Evolutionary conservation across 2,888 invertebrate genomes (phyloP).

Genomic region (Steromphala cineraria): DNA sequence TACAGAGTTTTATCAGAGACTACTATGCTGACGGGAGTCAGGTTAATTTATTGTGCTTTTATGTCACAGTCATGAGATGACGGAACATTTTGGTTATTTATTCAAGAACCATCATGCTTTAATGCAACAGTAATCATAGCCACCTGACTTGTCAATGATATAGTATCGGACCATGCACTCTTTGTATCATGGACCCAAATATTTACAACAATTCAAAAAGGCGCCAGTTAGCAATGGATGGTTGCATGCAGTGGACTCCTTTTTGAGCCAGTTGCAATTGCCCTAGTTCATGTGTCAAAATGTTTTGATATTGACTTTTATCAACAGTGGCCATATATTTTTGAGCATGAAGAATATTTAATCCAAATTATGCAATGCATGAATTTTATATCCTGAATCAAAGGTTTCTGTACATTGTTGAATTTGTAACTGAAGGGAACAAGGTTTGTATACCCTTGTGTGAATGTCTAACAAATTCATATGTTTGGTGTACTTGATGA

Average conservation of each 20-base stretch:
- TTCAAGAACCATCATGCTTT: slow-evolving; percentile 12
- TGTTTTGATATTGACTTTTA: slow-evolving; percentile 2
- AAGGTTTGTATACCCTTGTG: too few species aligned
- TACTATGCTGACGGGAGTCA: background rate
- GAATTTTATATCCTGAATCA: background rate
- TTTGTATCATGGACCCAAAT: background rate
- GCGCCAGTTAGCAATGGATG: background rate
- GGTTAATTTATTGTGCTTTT: slow-evolving; percentile 20
- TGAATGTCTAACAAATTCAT: too few species aligned
- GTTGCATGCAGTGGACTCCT: background rate
- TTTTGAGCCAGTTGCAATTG: background rate
- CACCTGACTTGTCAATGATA: background rate
- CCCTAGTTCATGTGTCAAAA: slow-evolving; percentile 1
- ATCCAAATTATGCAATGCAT: background rate
- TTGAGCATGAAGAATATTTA: background rate
- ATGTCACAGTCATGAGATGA: background rate
- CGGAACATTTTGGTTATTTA: slow-evolving; percentile 19
- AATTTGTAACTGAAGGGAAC: too few species aligned
- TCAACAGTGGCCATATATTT: slow-evolving; percentile 15
- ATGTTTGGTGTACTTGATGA: too few species aligned
- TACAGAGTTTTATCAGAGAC: slow-evolving; percentile 18
- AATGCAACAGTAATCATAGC: background rate
- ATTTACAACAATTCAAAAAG: background rate
- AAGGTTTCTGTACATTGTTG: too few species aligned
- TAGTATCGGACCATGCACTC: background rate